A percentile compares a stretch with the other conserved stretches of the same genome.
Conservation (phyloP, 2,888 invertebrate species). For the Hirtodrosophila histrioides region DNA sequence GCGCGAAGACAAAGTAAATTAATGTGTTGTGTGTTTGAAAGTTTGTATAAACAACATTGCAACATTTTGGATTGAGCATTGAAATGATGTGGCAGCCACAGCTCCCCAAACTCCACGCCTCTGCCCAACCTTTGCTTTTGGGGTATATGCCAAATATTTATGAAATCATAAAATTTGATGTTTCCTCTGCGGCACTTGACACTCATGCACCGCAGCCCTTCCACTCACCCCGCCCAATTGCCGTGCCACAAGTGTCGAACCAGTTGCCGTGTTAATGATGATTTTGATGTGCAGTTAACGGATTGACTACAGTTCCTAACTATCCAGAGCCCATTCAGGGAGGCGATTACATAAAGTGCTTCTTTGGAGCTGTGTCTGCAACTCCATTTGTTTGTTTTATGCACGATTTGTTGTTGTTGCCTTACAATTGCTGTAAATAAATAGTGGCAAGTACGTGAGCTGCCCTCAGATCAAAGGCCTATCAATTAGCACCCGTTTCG, state of each 20-base stretch:
- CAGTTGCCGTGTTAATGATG: slow-evolving; percentile 70
- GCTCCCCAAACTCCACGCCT: not conserved
- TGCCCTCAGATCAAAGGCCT: slow-evolving; percentile 80
- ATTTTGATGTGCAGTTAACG: slow-evolving; percentile 80
- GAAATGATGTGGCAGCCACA: slow-evolving; percentile 24
- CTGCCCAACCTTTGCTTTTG: not conserved
- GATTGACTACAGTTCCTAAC: slow-evolving; percentile 64
- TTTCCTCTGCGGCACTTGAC: slow-evolving; percentile 81
- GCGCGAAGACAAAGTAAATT: slow-evolving; percentile 72
- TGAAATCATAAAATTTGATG: slow-evolving; percentile 84
- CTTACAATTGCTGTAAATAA: slow-evolving; percentile 77
- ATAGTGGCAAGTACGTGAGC: slow-evolving; percentile 55
- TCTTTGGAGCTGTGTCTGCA: slow-evolving; percentile 17
- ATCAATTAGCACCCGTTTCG: slow-evolving; percentile 82
- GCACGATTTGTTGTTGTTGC: slow-evolving; percentile 67
- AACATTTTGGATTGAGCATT: slow-evolving; percentile 41
- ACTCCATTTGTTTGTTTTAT: slow-evolving; percentile 70
- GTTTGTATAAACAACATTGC: slow-evolving; percentile 72
- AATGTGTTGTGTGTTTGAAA: slow-evolving; percentile 56
- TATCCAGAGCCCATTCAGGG: slow-evolving; percentile 38
- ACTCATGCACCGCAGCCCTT: slow-evolving; percentile 61
- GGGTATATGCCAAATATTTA: slow-evolving; percentile 76
- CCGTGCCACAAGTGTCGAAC: slow-evolving; percentile 30
- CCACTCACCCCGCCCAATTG: slow-evolving; percentile 33
- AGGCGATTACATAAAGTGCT: slow-evolving; percentile 58